These are phyloP conservation scores for Orussus abietinus DNA, from an alignment of 1,140 invertebrate species.

Conservation along the genomic window DNA sequence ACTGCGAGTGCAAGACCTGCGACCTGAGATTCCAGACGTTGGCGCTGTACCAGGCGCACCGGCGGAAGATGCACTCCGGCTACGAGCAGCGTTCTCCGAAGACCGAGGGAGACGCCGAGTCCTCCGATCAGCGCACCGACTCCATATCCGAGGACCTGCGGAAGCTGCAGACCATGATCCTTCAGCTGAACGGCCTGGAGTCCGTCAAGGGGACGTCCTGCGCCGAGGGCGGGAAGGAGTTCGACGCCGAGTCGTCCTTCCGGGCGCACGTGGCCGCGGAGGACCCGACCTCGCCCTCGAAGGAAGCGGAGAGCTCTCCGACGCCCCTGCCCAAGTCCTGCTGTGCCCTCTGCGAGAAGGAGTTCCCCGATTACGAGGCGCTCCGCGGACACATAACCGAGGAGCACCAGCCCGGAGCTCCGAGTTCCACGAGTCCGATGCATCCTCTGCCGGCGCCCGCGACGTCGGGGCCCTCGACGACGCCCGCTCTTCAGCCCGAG, in stretches of 20 bases:
- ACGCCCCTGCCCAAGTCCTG: constrained; percentile 28
- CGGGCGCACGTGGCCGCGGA: constrained; percentile 58
- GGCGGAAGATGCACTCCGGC: constrained; percentile 37
- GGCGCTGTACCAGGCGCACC: constrained; percentile 56
- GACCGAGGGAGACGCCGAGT: constrained; percentile 28
- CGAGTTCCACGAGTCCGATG: constrained; percentile 12
- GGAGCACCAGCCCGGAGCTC: constrained; percentile 49
- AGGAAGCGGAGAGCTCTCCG: constrained; percentile 17
- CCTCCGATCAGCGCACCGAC: constrained; percentile 46
- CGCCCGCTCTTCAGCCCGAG: constrained; percentile 21
- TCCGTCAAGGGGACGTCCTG: constrained; percentile 58
- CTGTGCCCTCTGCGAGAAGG: constrained; percentile 60
- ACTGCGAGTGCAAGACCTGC: constrained; percentile 57
- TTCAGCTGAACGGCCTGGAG: constrained; percentile 78
- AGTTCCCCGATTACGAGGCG: constrained; percentile 53
- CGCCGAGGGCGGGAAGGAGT: constrained; percentile 59
- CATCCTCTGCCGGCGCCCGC: constrained; percentile 21
- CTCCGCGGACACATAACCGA: constrained; percentile 60
- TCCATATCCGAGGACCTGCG: constrained; percentile 75
- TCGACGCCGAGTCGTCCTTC: constrained; percentile 58
- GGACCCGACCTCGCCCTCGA: constrained; percentile 25
- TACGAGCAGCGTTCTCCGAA: constrained; percentile 50
- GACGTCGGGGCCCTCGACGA: constrained; percentile 16
- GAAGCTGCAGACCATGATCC: constrained; percentile 87
- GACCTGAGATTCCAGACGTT: constrained; percentile 56